Evolutionary conservation across 2,888 invertebrate genomes (phyloP), one percentile per base, ranked within the genome.

Genomic region (Plebejus anna): DNA sequence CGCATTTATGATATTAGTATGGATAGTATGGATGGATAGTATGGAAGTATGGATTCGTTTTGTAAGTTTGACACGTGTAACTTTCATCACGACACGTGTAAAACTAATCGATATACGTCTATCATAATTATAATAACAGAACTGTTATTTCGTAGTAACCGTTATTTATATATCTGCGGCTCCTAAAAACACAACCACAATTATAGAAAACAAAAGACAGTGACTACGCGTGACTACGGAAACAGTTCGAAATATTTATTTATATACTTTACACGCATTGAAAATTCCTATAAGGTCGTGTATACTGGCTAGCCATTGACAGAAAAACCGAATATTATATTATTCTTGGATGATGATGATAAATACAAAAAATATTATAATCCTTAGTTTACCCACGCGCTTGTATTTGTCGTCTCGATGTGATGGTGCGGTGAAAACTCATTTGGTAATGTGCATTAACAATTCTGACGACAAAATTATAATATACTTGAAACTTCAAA

Each of bases 401-500:
- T n/a, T 22, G n/a, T 3, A 4, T 28, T 4, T 4, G 9, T 28
- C 22, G 11, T 36, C 4, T 16, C 13, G 13, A 4, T 32, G 66
- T 13, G 59, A 28, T 66, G 66, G 32, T 13, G 32, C 66, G 32
- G 16, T 66, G 66, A 36, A 36, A 66, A 32, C 16, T 66, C 16
- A 66, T 66, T 66, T 36, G 32, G 66, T 32, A 32, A 32, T 36
- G 32, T 36, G 66, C 16, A 66, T 66, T 36, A 4, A 66, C 13
- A 66, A 36, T 32, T 66, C 36, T 66, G 66, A 66, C 32, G 32
- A 66, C 32, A 66, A 66, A 66, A 66, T 66, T 36, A 36, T 16
- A 66, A 36, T 16, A 66, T 13, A 9, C 32, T 66, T 32, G 11
- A 66, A 66, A 66, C 66, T 66, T 66, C 32, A 6, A 66, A 66